Evolutionary conservation across 2,113 vertebrate genomes (phyloP), one percentile per base, ranked within the genome.

Genomic region (Chlorodrepanis virens): DNA sequence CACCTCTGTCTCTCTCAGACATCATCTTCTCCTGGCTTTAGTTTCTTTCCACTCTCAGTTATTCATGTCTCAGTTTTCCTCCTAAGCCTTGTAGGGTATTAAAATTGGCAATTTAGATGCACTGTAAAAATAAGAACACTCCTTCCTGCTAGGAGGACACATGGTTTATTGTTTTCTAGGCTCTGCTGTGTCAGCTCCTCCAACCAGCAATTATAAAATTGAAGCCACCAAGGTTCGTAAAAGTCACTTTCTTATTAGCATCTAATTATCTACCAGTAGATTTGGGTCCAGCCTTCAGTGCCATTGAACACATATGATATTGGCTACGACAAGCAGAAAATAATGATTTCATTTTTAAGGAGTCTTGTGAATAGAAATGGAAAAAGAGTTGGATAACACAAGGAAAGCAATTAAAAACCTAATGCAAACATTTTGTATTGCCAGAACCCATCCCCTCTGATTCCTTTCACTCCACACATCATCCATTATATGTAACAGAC

Each of bases 91-190:
- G 13, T 23, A 87, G 37, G 71, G 90, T 90, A 90, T 85, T 78
- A 87, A 89, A 83, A 76, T 17, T 77, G 87, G 74, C 42, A 60
- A 70, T 86, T 89, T 61, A 75, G 49, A 91, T 67, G 47, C 29
- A 39, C 69, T 83, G 54, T 57, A 78, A 94, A 92, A 94, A 87
- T 5, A 90, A 56, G 71, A 68, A 78, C 53, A 59, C 68, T 78
- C 68, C 69, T 87, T 89, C 44, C 40, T 81, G 53, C 65, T 89
- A 83, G 42, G 35, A 95, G 39, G 77, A 95, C 92, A 77, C 84
- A 78, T 19, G 10, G 45, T 47, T 90, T 91, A 70, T 89, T 93
- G 57, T 94, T 96, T 95, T 81, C 56, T 83, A 86, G 68, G 69
- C 59, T 94, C 87, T 76, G 60, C 81, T 56, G 40, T 53, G 64